These are phyloP conservation scores for Leptopilina boulardi DNA, from an alignment of 1,140 invertebrate species.

Conservation along the genomic window DNA sequence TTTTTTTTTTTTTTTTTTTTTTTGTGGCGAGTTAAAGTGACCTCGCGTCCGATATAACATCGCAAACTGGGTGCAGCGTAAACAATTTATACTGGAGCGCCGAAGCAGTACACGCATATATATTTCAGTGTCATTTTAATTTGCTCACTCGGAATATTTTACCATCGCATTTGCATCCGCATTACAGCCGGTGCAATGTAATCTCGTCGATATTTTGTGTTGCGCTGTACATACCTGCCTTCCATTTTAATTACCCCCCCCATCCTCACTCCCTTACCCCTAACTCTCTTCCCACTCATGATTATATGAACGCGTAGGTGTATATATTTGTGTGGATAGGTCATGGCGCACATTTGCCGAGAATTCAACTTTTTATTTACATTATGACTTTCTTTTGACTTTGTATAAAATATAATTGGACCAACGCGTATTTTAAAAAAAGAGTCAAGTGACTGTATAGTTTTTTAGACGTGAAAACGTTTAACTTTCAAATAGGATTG, in stretches of 20 bases:
- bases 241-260: constrained; percentile 70
- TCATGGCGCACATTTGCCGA: background rate
- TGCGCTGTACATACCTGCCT: constrained; percentile 57
- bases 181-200: constrained; percentile 72
- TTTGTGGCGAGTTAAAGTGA: constrained; percentile 15
- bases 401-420: background rate
- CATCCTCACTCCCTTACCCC: too few relatives aligned
- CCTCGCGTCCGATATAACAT: constrained; percentile 63
- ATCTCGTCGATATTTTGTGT: constrained; percentile 74
- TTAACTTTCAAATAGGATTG: too few relatives aligned
- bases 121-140: constrained; percentile 75
- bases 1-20: too few relatives aligned
- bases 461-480: too few relatives aligned
- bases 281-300: too few relatives aligned
- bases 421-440: too few relatives aligned
- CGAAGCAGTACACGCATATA: constrained; percentile 60
- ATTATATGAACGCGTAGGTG: background rate
- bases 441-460: too few relatives aligned
- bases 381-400: background rate
- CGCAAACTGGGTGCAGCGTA: constrained; percentile 61
- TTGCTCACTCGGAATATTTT: constrained; percentile 74
- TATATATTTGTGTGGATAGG: background rate
- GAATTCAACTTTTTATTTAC: background rate
- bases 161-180: constrained; percentile 73
- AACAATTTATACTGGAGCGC: constrained; percentile 68